A percentile compares a stretch with the other conserved stretches of the same genome.
Evolutionary conservation across 1,140 invertebrate species (phyloP).

Genomic region (Trichonephila clavipes): DNA sequence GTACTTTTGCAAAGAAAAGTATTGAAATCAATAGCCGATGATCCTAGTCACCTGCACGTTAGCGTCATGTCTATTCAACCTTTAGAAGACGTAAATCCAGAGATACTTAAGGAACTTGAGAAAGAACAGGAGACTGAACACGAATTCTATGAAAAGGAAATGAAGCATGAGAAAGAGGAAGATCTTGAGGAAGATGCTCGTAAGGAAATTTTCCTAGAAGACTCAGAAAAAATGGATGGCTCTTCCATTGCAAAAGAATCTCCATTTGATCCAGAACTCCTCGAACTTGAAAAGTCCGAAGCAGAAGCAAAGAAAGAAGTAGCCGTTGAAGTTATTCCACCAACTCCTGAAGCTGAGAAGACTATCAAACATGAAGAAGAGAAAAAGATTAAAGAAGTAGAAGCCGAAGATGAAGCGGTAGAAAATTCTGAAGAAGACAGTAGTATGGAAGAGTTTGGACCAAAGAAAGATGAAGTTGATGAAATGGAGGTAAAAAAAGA

Average conservation of each 20-base stretch:
- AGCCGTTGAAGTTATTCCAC: not conserved
- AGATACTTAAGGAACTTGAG: not conserved
- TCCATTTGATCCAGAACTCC: not conserved
- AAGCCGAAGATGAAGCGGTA: not conserved
- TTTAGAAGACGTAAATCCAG: slow-evolving; percentile 9
- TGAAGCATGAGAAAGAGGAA: not conserved
- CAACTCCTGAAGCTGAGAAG: not conserved
- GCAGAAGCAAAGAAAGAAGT: not conserved
- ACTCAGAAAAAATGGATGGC: too few relatives aligned
- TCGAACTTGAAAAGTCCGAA: not conserved
- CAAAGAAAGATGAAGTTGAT: not conserved
- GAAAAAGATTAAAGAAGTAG: not conserved
- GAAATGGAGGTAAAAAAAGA: not conserved
- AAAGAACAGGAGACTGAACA: not conserved
- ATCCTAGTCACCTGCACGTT: not conserved
- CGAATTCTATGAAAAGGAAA: not conserved
- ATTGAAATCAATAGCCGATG: not conserved
- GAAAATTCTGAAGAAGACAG: not conserved
- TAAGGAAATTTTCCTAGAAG: not conserved
- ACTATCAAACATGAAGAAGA: not conserved
- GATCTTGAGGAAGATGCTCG: not conserved
- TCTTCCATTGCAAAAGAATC: not conserved
- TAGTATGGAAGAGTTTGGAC: not conserved
- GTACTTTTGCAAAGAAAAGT: slow-evolving; percentile 17
- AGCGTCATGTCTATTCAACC: slow-evolving; percentile 22